Evolutionary conservation across 2,888 invertebrate species (phyloP).

Genomic region (Brenthis hecate): DNA sequence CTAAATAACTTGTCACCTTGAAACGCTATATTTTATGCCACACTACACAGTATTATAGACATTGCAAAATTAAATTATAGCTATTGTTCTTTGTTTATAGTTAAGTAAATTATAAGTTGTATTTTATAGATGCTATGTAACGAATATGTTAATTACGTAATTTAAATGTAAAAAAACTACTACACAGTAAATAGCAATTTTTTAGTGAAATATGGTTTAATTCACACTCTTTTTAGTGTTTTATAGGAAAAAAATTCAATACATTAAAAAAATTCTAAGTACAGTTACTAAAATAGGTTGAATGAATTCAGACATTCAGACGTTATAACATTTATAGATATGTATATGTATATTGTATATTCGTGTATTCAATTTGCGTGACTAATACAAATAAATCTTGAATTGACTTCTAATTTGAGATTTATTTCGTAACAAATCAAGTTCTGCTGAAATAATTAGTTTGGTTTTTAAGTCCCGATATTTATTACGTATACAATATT

Average conservation of each 20-base stretch:
- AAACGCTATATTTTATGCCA: not conserved
- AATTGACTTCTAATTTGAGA: not conserved
- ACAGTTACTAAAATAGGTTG: no score
- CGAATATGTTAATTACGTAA: no score
- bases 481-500: not conserved
- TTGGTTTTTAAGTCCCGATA: not conserved
- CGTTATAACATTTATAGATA: not conserved
- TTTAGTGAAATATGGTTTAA: no score
- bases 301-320: no score
- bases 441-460: conserved; percentile 3
- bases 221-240: no score
- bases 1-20: not conserved
- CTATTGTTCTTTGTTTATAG: not conserved
- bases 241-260: no score
- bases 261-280: no score
- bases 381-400: conserved; percentile 5
- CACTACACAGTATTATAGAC: not conserved
- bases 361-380: conserved; percentile 4
- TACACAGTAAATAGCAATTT: no score
- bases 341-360: not conserved
- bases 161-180: no score
- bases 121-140: not conserved
- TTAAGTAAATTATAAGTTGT: not conserved
- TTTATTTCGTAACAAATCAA: not conserved
- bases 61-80: not conserved